Evolutionary conservation across 2,113 vertebrate genomes (phyloP), one percentile per base, ranked within the genome.

Genomic region (Cygnus buccinator): DNA sequence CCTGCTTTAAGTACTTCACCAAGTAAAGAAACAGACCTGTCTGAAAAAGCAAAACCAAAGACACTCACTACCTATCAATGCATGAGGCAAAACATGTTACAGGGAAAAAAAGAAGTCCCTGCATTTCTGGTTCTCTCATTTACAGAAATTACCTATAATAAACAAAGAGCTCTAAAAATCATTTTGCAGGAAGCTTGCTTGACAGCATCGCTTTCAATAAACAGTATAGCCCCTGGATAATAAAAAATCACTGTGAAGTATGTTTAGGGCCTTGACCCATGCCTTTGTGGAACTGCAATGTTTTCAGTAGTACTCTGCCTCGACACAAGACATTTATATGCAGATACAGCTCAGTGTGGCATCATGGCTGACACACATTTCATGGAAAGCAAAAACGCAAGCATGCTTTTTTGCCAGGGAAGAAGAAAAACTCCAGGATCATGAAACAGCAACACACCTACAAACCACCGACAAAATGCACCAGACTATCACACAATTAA

Each of bases 241-340:
- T 33, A 37, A 39, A 82, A 82, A 94, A 65, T 44, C 35, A 65
- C 37, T 70, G 48, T 15, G 23, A 46, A 57, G 29, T 44, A 58
- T 3, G 1, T 61, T 25, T 19, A 75, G 41, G 35, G 13, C 46
- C 50, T 31, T 54, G 48, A 71, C 21, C 59, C 77, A 16, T 6
- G 33, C 18, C 28, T 86, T 55, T 57, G 58, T 26, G 37, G 68
- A 83, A 41, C 16, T 79, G 35, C 4, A 18, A 21, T 80, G 37
- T 67, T 44, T 85, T 77, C 68, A 73, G 46, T 4, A 4, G 62
- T 31, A 26, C 57, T 50, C n/a, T 41, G 31, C 33, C 48, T 26
- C 0, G 2, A 82, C 48, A 61, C 3, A 63, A 63, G 58, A 10
- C 26, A 68, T n/a, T 74, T 52, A 55, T 20, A 71, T 0, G 0